Evolutionary conservation across 2,113 vertebrate genomes (phyloP).

Genomic region (Phalacrocorax carbo): DNA sequence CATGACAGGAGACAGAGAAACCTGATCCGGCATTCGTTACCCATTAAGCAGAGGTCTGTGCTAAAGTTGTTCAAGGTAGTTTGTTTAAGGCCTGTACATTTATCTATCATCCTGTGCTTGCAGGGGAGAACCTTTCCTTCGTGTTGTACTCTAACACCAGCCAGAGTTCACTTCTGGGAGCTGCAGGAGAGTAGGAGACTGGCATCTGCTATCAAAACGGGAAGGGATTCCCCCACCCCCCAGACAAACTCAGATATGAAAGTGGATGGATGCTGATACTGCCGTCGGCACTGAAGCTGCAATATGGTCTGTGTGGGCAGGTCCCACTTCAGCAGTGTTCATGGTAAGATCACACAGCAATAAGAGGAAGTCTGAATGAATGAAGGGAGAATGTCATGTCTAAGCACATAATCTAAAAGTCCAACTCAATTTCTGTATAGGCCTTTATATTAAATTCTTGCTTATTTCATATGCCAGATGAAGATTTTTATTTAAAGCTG

Average conservation of each 20-base stretch:
- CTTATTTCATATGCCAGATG: background rate
- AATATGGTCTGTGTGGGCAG: conserved; percentile 12
- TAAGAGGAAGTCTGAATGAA: background rate
- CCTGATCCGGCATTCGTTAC: background rate
- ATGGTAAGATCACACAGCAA: background rate
- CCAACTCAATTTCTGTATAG: background rate
- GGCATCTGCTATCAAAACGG: background rate
- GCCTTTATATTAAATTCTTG: background rate
- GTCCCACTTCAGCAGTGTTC: background rate
- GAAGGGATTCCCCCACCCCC: background rate
- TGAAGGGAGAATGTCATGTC: background rate
- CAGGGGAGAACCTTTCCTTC: background rate
- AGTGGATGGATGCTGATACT: background rate
- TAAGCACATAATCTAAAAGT: background rate
- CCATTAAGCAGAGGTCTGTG: background rate
- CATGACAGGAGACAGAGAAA: background rate
- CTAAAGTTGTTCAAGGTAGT: background rate
- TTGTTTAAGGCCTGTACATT: background rate
- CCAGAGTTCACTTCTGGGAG: background rate
- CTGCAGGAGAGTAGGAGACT: background rate
- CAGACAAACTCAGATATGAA: background rate
- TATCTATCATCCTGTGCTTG: background rate
- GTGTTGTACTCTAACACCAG: background rate
- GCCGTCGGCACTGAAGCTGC: background rate
- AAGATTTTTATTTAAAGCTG: conserved; percentile 10